A percentile compares a stretch with the other conserved stretches of the same genome.
phyloP scores from a whole-genome alignment of 2,113 vertebrate species.

The Chamaetylas fuelleborni region DNA sequence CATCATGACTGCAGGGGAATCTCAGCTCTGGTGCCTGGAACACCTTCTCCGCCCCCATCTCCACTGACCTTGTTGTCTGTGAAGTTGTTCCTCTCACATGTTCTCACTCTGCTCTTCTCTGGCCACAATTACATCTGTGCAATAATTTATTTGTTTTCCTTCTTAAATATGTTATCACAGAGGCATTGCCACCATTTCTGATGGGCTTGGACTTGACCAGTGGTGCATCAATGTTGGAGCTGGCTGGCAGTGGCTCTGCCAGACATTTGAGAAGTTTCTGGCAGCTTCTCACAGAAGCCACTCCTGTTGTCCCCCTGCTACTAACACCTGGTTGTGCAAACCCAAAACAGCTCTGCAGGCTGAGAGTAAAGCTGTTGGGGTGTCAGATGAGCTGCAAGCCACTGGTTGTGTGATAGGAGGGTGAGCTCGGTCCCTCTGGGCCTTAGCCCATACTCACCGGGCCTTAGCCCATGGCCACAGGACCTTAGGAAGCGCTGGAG shows the following conservation, averaged over 20 bases:
- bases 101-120: not conserved
- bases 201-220: not conserved
- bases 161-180: not conserved
- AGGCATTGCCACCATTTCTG: not conserved
- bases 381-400: not conserved
- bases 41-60: not conserved
- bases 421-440: not conserved
- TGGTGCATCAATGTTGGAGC: rapidly evolving
- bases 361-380: not conserved
- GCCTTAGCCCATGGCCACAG: not conserved
- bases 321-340: not conserved
- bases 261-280: not conserved
- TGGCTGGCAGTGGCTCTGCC: not conserved
- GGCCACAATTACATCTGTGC: rapidly evolving
- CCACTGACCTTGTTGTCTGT: not conserved
- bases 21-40: not conserved
- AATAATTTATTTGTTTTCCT: not conserved
- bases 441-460: rapidly evolving
- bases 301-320: rapidly evolving
- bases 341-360: not conserved
- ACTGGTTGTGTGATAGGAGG: not conserved
- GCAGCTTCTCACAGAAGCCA: not conserved
- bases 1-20: not conserved
- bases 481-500: not conserved
- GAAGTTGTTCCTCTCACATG: not conserved